Base-by-base conservation (phyloP, 2,888 invertebrate species). In the Trichacis sp. region DNA sequence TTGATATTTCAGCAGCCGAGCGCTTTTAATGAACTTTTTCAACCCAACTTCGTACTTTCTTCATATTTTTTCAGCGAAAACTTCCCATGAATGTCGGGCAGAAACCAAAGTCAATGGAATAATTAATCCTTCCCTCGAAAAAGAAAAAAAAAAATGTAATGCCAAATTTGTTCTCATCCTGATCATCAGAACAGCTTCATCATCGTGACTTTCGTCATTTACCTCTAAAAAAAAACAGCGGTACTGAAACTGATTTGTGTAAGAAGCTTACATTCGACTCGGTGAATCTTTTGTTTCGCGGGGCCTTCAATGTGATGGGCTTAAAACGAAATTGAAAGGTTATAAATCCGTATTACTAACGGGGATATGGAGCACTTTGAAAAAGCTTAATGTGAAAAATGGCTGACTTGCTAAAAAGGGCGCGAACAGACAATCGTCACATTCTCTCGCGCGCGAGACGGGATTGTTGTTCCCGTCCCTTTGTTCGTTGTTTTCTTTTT, bases 401-500 rank as follows among this genome's bases (percentile, higher is more conserved):
- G 36, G 36, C 20, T 46, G 17, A 17, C 17, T 29, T 33, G 24
- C 42, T 24, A 42, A 15, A 36, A 62, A 53, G 29, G 33, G 53
- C 36, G 53, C 53, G 53, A 57, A 45, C 46, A 49, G 57, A 54
- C 54, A 45, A 63, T 49, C 45, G 45, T 57, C 56, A 48, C 42
- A 30, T n/a, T 19, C 43, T 15, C 17, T 20, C 14, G 14, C 40
- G 15, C 24, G 17, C 11, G 47, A 19, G 24, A 59, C 46, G 57
- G 51, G 67, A 74, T 75, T 75, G 73, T 70, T 72, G 70, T 70
- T 68, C 64, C 72, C 64, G 73, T 67, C 72, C 73, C 74, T 77
- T 77, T 76, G 75, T 77, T 76, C 73, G 68, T 64, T 49, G 29
- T 50, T 62, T 54, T 53, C 50, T 45, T 71, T 68, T 70, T 74